These are phyloP conservation scores for Drosophila burlai DNA, from an alignment of 1,140 invertebrate genomes.

Conservation along the genomic window DNA sequence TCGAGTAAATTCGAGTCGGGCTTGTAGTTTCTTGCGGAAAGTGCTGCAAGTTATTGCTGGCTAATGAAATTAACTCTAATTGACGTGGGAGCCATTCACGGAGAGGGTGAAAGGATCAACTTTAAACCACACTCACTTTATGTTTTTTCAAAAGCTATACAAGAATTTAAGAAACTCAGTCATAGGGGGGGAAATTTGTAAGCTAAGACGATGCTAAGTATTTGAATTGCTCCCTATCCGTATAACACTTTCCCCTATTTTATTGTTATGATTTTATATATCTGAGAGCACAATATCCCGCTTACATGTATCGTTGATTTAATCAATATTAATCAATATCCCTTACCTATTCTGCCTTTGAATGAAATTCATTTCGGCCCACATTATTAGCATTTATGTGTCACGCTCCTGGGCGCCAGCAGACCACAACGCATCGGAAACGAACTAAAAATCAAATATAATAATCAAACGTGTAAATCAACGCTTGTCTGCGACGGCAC, in stretches of 20 bases:
- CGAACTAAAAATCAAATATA: slow-evolving; percentile 56
- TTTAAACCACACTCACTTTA: slow-evolving; percentile 9
- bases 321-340: not conserved
- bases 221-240: no score
- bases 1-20: slow-evolving; percentile 13
- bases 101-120: not conserved
- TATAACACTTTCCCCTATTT: no score
- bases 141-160: not conserved
- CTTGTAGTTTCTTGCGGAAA: slow-evolving; percentile 61
- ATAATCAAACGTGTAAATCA: slow-evolving; percentile 47
- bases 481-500: slow-evolving; percentile 7
- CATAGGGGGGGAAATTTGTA: not conserved
- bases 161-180: not conserved
- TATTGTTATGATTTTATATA: not conserved
- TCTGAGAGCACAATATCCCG: not conserved
- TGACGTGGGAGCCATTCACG: slow-evolving; percentile 61
- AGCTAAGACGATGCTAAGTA: not conserved
- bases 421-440: slow-evolving; percentile 44
- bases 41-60: slow-evolving; percentile 78
- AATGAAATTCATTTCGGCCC: slow-evolving; percentile 19
- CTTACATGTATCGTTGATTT: not conserved
- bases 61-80: slow-evolving; percentile 83
- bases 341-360: not conserved
- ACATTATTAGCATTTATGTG: slow-evolving; percentile 46
- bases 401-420: slow-evolving; percentile 9